Percentiles rank a stretch among this genome's conserved stretches.
These are phyloP conservation scores for Bombyx mandarina DNA, from an alignment of 1,140 invertebrate genomes.

Conservation along the genomic window DNA sequence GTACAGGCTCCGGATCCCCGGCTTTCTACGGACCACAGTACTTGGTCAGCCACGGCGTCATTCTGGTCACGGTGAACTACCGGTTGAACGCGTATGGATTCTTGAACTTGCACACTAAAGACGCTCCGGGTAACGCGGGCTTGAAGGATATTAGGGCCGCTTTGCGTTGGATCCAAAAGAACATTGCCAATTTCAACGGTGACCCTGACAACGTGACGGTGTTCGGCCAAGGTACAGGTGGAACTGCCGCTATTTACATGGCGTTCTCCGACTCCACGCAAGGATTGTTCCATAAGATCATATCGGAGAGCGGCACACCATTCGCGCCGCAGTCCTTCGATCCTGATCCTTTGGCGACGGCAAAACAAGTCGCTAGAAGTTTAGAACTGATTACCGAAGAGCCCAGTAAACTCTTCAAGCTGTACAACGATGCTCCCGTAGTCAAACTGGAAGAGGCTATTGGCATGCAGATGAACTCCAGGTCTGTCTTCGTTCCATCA, in stretches of 20 bases:
- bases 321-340: conserved; percentile 52
- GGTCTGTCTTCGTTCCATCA: conserved; percentile 62
- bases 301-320: conserved; percentile 44
- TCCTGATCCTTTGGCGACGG: conserved; percentile 36
- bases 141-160: conserved; percentile 74
- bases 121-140: conserved; percentile 61
- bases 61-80: conserved; percentile 73
- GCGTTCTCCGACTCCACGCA: conserved; percentile 73
- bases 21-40: conserved; percentile 69
- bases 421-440: conserved; percentile 36
- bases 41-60: conserved; percentile 66
- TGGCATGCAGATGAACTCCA: conserved; percentile 51
- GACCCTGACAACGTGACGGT: conserved; percentile 76
- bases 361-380: conserved; percentile 48
- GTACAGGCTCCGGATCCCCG: conserved; percentile 63
- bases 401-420: conserved; percentile 33
- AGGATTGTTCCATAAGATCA: conserved; percentile 72
- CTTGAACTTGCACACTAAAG: conserved; percentile 72
- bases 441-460: conserved; percentile 48
- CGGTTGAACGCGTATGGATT: conserved; percentile 76
- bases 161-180: conserved; percentile 76
- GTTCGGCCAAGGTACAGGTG: conserved; percentile 75
- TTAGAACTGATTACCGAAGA: conserved; percentile 39
- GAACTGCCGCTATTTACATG: conserved; percentile 70
- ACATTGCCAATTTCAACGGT: conserved; percentile 76